These are phyloP conservation scores for Pseudomyrmex sp. DNA, from an alignment of 1,140 invertebrate species.

Conservation along the genomic window DNA sequence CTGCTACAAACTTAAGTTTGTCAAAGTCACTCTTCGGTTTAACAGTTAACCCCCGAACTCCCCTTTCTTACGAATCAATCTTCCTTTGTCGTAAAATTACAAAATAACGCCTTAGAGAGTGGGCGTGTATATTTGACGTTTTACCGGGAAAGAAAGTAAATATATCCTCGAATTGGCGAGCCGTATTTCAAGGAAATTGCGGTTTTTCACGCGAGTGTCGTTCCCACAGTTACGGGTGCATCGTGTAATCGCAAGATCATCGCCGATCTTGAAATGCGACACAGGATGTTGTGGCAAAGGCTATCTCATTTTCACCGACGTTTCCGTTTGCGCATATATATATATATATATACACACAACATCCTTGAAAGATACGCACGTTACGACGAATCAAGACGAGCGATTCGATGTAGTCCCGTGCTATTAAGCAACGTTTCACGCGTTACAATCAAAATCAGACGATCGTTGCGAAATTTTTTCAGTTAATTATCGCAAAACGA, in stretches of 20 bases:
- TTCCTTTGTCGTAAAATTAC: neutral
- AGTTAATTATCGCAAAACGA: neutral
- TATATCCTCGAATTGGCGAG: conserved; percentile 25
- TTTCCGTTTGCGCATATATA: conserved; percentile 35
- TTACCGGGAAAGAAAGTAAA: conserved; percentile 28
- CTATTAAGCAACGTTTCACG: neutral
- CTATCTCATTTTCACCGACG: conserved; percentile 50
- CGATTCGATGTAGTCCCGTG: neutral
- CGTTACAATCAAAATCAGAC: neutral
- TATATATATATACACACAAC: neutral
- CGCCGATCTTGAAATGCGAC: conserved; percentile 62
- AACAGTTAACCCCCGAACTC: too few species aligned
- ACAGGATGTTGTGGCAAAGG: conserved; percentile 67
- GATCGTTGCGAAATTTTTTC: neutral
- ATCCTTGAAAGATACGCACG: conserved; percentile 6
- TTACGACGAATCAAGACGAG: conserved; percentile 9
- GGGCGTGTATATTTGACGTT: neutral
- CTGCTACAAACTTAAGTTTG: too few species aligned
- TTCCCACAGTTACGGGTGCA: conserved; percentile 57
- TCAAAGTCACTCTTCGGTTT: too few species aligned
- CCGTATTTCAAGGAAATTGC: conserved; percentile 70
- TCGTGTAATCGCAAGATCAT: conserved; percentile 20
- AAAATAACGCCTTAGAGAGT: neutral
- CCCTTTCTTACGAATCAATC: neutral
- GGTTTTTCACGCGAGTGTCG: conserved; percentile 65